A percentile compares a stretch with the other conserved stretches of the same genome.
These are phyloP conservation scores for Eulithis testata DNA, from an alignment of 2,888 invertebrate genomes.

Conservation along the genomic window DNA sequence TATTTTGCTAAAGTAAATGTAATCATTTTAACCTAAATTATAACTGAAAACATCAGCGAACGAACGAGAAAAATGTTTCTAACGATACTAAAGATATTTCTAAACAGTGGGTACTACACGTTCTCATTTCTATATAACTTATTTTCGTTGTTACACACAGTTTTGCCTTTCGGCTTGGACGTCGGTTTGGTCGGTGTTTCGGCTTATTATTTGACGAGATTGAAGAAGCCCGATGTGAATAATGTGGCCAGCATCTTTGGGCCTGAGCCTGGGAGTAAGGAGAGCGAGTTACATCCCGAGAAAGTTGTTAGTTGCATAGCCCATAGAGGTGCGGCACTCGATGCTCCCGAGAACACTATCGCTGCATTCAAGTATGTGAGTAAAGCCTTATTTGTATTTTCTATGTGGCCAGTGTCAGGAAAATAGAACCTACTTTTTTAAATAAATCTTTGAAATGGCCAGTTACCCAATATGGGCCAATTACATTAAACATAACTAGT, in stretches of 20 bases:
- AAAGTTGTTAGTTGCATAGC: conserved; percentile 86
- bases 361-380: conserved; percentile 88
- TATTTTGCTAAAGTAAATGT: conserved; percentile 55
- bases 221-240: conserved; percentile 69
- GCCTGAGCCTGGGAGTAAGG: conserved; percentile 75
- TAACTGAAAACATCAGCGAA: conserved; percentile 55
- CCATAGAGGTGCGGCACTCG: conserved; percentile 90
- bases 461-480: too few species aligned
- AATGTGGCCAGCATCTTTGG: conserved; percentile 81
- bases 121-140: conserved; percentile 56
- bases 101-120: conserved; percentile 59
- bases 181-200: conserved; percentile 65
- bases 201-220: conserved; percentile 66
- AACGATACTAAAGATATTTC: conserved; percentile 54
- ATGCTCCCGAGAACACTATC: conserved; percentile 92
- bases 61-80: conserved; percentile 71
- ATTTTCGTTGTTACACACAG: conserved; percentile 66
- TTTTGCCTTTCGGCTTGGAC: conserved; percentile 72
- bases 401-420: conserved; percentile 2
- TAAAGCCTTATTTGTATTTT: conserved; percentile 40
- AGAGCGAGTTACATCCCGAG: conserved; percentile 69
- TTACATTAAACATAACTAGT: too few species aligned
- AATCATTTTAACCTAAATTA: conserved; percentile 56
- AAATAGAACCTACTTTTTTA: neutral
- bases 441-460: neutral